Evolutionary conservation across 2,113 vertebrate genomes (phyloP).

Genomic region (Lasiurus borealis): DNA sequence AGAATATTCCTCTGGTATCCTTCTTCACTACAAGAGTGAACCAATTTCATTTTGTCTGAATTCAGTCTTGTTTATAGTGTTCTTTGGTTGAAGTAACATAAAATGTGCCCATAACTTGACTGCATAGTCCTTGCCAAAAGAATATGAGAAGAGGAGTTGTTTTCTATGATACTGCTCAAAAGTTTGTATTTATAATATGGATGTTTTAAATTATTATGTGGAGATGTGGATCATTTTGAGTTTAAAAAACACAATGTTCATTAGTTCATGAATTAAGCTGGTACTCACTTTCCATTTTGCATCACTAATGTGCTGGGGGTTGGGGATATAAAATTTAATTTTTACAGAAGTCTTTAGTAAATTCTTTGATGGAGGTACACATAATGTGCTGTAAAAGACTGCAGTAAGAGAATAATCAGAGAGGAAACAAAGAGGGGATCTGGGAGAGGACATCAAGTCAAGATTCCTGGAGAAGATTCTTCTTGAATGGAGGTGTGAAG

Average conservation of each 20-base stretch:
- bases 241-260: background rate
- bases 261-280: background rate
- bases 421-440: background rate
- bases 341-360: slow-evolving; percentile 23
- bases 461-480: background rate
- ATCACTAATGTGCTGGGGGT: background rate
- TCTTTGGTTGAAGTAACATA: background rate
- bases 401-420: background rate
- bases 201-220: slow-evolving; percentile 8
- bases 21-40: background rate
- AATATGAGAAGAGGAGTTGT: background rate
- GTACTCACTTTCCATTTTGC: background rate
- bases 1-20: background rate
- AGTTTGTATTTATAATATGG: background rate
- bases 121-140: background rate
- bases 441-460: background rate
- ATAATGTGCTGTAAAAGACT: background rate
- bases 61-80: background rate
- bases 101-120: slow-evolving; percentile 33
- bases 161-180: slow-evolving; percentile 10
- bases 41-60: slow-evolving; percentile 40
- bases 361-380: background rate
- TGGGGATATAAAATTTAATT: background rate
- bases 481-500: background rate
- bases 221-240: background rate